A percentile compares a stretch with the other conserved stretches of the same genome.
These are phyloP conservation scores for Empis livida DNA, from an alignment of 2,888 invertebrate species.

Conservation along the genomic window DNA sequence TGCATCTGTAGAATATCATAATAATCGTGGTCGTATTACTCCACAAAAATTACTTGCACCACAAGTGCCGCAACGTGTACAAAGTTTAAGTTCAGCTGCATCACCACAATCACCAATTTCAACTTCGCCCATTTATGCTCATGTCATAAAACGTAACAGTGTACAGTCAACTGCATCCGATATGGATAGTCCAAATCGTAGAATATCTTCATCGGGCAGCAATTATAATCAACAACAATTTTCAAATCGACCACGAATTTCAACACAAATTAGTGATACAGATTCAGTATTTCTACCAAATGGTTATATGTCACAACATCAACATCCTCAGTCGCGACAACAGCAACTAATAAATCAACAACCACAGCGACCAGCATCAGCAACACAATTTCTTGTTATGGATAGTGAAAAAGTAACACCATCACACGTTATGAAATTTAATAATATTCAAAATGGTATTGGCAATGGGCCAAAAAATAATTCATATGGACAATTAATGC, in stretches of 20 bases:
- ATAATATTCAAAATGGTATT: background rate
- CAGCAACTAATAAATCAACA: constrained; percentile 8
- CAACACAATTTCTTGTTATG: constrained; percentile 26
- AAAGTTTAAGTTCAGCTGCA: constrained; percentile 20
- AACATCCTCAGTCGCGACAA: background rate
- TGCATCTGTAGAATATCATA: constrained; percentile 27
- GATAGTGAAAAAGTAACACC: constrained; percentile 27
- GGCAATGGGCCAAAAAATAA: background rate
- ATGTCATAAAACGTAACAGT: constrained; percentile 30
- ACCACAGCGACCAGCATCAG: constrained; percentile 16
- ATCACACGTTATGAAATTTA: constrained; percentile 23
- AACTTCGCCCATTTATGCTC: constrained; percentile 30
- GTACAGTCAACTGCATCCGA: constrained; percentile 29
- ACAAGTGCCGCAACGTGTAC: constrained; percentile 29
- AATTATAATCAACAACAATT: constrained; percentile 8
- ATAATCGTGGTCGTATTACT: background rate
- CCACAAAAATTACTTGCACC: constrained; percentile 23
- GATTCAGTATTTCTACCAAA: constrained; percentile 15
- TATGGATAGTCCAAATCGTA: constrained; percentile 22
- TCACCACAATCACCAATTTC: constrained; percentile 8
- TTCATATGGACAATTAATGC: constrained; percentile 18
- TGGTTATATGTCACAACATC: background rate
- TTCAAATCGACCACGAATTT: constrained; percentile 6
- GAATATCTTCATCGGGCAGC: constrained; percentile 11
- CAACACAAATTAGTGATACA: constrained; percentile 17